A percentile compares a stretch with the other conserved stretches of the same genome.
Conservation (phyloP, 2,888 invertebrate genomes). For the Gasteruption jaculator region DNA sequence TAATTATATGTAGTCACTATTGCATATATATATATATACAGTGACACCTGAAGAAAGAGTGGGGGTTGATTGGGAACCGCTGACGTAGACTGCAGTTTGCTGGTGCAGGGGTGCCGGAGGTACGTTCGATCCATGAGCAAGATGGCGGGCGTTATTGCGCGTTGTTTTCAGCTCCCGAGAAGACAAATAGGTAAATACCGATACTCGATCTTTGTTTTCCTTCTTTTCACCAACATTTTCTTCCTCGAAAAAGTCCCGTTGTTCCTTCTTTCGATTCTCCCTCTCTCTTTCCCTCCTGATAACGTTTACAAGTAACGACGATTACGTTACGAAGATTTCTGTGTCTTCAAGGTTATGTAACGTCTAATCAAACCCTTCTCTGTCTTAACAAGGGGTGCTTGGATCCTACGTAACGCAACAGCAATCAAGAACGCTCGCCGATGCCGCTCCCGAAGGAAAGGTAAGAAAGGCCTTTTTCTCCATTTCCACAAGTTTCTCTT, state of each 20-base stretch:
- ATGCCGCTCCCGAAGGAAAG: slow-evolving; percentile 47
- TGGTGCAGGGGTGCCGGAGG: no score
- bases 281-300: not conserved
- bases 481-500: no score
- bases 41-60: no score
- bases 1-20: no score
- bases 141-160: slow-evolving; percentile 72
- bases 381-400: slow-evolving; percentile 40
- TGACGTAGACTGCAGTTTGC: no score
- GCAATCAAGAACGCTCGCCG: slow-evolving; percentile 39
- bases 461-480: slow-evolving; percentile 24
- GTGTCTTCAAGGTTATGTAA: slow-evolving; percentile 39
- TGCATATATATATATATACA: no score
- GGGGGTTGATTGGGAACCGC: no score
- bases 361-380: slow-evolving; percentile 26
- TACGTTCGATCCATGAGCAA: no score
- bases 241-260: not conserved
- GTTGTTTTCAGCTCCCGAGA: slow-evolving; percentile 60
- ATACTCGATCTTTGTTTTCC: slow-evolving; percentile 9
- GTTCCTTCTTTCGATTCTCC: slow-evolving; percentile 4
- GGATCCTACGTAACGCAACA: slow-evolving; percentile 37
- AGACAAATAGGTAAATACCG: slow-evolving; percentile 61
- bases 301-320: no score
- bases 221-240: not conserved
- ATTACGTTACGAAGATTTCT: slow-evolving; percentile 9